These are phyloP conservation scores for Apeltes quadracus DNA, from an alignment of 2,113 vertebrate genomes.

Conservation along the genomic window DNA sequence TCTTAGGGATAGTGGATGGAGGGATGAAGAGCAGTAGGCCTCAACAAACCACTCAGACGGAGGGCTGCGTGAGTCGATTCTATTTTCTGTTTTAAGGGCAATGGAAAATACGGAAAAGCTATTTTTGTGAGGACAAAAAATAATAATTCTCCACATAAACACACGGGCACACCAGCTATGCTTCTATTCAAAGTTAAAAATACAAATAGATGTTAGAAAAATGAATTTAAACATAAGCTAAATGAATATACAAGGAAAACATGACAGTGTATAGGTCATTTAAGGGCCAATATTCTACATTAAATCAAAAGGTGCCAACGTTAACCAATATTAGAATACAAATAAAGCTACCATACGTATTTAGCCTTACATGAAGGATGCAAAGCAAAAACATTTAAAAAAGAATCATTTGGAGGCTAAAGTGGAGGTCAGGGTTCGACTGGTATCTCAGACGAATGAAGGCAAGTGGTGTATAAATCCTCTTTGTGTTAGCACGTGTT, in stretches of 20 bases:
- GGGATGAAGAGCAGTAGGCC: constrained; percentile 48
- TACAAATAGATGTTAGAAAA: no score
- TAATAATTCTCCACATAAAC: not conserved
- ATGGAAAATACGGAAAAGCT: not conserved
- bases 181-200: no score
- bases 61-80: not conserved
- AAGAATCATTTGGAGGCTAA: not conserved
- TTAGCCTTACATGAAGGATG: not conserved
- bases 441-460: not conserved
- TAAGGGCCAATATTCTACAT: not conserved
- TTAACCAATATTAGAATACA: not conserved
- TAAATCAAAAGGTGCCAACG: not conserved
- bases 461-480: no score
- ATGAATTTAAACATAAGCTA: no score
- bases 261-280: not conserved
- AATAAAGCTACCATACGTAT: not conserved
- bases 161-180: not conserved
- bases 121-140: not conserved
- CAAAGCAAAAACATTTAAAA: no score
- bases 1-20: constrained; percentile 54
- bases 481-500: not conserved
- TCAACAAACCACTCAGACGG: constrained; percentile 34
- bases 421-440: not conserved
- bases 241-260: no score
- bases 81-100: not conserved